These are phyloP conservation scores for Cossypha caffra DNA, from an alignment of 2,797 vertebrate species.

Conservation along the genomic window DNA sequence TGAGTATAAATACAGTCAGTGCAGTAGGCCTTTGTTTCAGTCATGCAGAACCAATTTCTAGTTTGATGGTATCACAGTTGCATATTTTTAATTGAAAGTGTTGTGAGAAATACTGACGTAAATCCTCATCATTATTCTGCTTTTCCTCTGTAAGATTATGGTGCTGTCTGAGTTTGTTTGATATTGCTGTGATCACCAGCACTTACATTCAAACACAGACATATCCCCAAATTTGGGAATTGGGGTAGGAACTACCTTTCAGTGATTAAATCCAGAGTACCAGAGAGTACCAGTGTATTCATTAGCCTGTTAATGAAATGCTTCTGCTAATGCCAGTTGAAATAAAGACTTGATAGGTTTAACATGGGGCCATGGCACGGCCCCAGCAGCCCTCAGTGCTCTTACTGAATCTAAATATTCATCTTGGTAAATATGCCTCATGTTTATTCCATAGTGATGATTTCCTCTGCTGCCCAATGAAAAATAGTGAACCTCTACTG, in stretches of 20 bases:
- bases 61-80: constrained; percentile 66
- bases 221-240: constrained; percentile 5
- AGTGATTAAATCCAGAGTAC: constrained; percentile 37
- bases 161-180: constrained; percentile 37
- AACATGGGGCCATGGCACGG: not conserved
- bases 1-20: constrained; percentile 65
- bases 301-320: constrained; percentile 46
- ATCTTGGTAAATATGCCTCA: not conserved
- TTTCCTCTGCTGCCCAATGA: not conserved
- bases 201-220: not conserved
- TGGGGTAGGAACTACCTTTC: constrained; percentile 32
- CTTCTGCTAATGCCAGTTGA: constrained; percentile 26
- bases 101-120: constrained; percentile 60
- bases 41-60: constrained; percentile 71
- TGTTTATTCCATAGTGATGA: not conserved
- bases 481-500: not conserved
- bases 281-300: not conserved
- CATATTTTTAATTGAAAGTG: constrained; percentile 70
- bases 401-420: not conserved
- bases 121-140: constrained; percentile 60
- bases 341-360: constrained; percentile 40
- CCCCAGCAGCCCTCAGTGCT: not conserved
- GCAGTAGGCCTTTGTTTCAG: constrained; percentile 40
- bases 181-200: constrained; percentile 32
- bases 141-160: constrained; percentile 35